phyloP scores from a whole-genome alignment of 1,140 invertebrate genomes.

The Rhynchophorus ferrugineus region DNA sequence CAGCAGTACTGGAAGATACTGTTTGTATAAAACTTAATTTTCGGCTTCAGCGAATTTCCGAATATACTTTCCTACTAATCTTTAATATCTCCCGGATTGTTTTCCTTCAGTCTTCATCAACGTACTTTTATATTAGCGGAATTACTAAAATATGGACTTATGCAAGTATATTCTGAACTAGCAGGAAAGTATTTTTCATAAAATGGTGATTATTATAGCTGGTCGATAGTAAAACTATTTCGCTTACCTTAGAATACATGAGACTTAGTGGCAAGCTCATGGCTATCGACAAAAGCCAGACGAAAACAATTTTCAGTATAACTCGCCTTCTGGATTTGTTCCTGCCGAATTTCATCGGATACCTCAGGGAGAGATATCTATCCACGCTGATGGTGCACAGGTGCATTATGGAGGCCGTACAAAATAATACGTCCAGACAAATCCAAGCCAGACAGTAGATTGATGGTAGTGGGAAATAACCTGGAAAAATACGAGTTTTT shows the following conservation, averaged over 20 bases:
- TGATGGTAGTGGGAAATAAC: constrained; percentile 72
- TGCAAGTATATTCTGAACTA: too few species aligned
- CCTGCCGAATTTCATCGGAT: constrained; percentile 82
- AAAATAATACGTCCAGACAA: constrained; percentile 87
- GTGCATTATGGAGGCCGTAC: constrained; percentile 93
- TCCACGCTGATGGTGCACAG: constrained; percentile 93
- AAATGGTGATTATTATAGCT: too few species aligned
- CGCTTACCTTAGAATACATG: constrained; percentile 74
- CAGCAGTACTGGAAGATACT: too few species aligned
- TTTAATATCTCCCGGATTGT: too few species aligned
- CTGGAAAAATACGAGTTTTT: constrained; percentile 47
- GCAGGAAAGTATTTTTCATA: too few species aligned
- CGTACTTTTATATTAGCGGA: too few species aligned
- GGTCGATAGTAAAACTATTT: too few species aligned
- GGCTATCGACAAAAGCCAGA: constrained; percentile 82
- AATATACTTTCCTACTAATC: too few species aligned
- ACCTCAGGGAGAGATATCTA: constrained; percentile 75
- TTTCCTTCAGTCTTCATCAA: too few species aligned
- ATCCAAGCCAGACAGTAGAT: constrained; percentile 82
- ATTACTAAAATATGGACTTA: too few species aligned
- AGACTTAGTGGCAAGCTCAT: constrained; percentile 82
- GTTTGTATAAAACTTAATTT: too few species aligned
- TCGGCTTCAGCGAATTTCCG: too few species aligned
- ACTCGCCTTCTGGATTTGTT: constrained; percentile 82
- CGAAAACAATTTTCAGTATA: constrained; percentile 82